phyloP scores from a whole-genome alignment of 2,888 invertebrate genomes.

The Clistopyga incitator region DNA sequence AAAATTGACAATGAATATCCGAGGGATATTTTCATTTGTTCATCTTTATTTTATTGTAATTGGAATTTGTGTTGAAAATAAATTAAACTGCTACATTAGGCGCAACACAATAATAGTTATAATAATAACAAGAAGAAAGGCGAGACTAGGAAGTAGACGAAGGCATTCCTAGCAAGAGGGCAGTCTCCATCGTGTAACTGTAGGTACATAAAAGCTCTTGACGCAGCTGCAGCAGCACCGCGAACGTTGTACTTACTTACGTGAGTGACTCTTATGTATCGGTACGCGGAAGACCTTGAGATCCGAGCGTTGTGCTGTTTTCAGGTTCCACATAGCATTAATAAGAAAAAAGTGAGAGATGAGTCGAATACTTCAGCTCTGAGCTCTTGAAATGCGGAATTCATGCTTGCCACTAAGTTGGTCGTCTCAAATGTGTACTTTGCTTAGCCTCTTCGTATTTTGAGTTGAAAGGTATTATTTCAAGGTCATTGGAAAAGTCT shows the following conservation, averaged over 20 bases:
- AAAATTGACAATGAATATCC: no score
- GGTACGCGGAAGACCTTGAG: conserved; percentile 57
- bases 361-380: conserved; percentile 51
- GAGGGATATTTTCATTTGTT: no score
- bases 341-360: conserved; percentile 4
- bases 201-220: conserved; percentile 30
- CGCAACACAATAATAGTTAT: neutral
- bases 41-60: no score
- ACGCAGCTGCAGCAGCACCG: conserved; percentile 2
- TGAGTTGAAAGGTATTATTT: conserved; percentile 17
- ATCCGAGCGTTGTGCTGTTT: conserved; percentile 35
- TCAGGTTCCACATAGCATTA: conserved; percentile 5
- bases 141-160: conserved; percentile 21
- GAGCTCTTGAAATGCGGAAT: conserved; percentile 56
- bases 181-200: conserved; percentile 20
- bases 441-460: conserved; percentile 2
- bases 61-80: neutral
- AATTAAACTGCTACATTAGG: neutral
- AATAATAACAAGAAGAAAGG: neutral
- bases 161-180: conserved; percentile 15
- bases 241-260: neutral
- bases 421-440: neutral
- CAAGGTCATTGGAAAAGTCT: conserved; percentile 3
- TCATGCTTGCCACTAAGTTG: conserved; percentile 10
- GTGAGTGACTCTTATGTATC: conserved; percentile 31